Base-by-base conservation (phyloP, 1,140 invertebrate genomes). In the Schmidtea mediterranea region DNA sequence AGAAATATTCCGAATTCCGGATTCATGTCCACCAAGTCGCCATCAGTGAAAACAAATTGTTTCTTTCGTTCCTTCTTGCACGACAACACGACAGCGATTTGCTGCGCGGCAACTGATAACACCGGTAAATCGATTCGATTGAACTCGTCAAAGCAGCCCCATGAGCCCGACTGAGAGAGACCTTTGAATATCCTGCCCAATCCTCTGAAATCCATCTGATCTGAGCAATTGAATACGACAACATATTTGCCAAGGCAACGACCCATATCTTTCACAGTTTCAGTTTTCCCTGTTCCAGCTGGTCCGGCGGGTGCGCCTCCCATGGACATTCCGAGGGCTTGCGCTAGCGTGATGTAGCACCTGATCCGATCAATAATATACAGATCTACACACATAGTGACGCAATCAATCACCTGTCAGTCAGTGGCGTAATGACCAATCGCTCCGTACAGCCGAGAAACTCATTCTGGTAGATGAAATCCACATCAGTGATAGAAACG, bases 231-330 rank as follows among this genome's bases (percentile, higher is more conserved):
- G 66, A 94, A 92, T 0, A 94, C 86, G 0, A 94, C 86, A 1
- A 92, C 84, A 60, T 90, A 92, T 69, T 92, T 92, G 12, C 82
- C 87, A 5, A 94, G 67, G 16, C 84, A 90, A 65, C 92, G 86
- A 2, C 84, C 86, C 86, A 94, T 92, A 58, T 92, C 87, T 68
- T 94, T 92, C 0, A 84, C 82, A 0, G 86, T 92, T 67, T 92
- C 87, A 0, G 87, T 94, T 69, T 92, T 94, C 1, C 84, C 86
- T 1, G 84, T 92, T 18, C 86, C 84, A 6, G 84, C 84, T 10
- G 84, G 84, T 1, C 86, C 87, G 57, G 83, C 86, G 0, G 84
- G 84, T 6, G 82, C 81, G 1, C 83, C 84, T 23, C 87, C 87
- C 76, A 92, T 82, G 51, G 82, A 82, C 77, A 94, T 82, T 0